A percentile compares a stretch with the other conserved stretches of the same genome.
Conservation (phyloP, 1,140 invertebrate species). For the Chionoecetes opilio region DNA sequence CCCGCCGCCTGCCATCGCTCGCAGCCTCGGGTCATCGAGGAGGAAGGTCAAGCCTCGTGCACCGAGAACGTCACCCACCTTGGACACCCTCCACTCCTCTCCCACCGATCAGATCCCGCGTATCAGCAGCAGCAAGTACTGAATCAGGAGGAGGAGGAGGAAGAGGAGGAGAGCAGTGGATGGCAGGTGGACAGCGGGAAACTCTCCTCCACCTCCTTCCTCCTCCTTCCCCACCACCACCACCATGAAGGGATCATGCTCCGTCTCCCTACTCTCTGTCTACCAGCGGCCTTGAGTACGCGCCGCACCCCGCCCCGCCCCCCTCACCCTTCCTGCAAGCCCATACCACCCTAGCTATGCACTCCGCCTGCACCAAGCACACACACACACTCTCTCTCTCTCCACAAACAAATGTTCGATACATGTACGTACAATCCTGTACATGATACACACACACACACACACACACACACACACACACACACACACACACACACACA, state of each 20-base stretch:
- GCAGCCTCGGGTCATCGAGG: constrained; percentile 41
- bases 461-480: background rate
- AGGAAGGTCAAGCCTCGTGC: constrained; percentile 47
- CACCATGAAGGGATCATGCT: background rate
- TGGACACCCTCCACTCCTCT: background rate
- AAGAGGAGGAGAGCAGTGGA: background rate
- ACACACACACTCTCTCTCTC: background rate
- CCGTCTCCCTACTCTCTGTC: background rate
- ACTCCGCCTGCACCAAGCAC: constrained; percentile 32
- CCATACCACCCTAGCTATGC: background rate
- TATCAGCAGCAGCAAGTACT: background rate
- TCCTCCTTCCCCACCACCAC: background rate
- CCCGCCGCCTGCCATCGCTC: background rate
- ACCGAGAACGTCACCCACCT: constrained; percentile 55
- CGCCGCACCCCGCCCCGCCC: background rate
- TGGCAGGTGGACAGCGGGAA: constrained; percentile 40
- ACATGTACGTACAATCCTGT: background rate
- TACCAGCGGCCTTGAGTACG: background rate
- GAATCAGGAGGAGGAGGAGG: background rate
- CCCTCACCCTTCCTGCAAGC: background rate
- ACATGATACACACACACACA: background rate
- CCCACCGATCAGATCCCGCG: background rate
- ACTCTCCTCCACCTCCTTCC: too few species aligned
- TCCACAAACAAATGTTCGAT: background rate
- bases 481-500: too few species aligned